These are phyloP conservation scores for Phragmatobia fuliginosa DNA, from an alignment of 2,888 invertebrate species.

Conservation along the genomic window DNA sequence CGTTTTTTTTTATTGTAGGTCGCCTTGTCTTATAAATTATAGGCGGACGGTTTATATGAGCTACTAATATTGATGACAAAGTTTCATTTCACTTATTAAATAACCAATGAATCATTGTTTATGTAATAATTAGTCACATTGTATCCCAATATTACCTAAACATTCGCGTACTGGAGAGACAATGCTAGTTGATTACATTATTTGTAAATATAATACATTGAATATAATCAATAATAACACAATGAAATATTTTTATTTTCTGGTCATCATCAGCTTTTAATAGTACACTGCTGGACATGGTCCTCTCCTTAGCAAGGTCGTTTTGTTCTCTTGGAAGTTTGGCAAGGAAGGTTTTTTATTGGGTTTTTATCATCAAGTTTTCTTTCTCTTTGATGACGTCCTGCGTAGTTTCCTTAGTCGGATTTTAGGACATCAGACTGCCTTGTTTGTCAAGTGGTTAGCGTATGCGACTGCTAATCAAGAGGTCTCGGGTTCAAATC, in stretches of 20 bases:
- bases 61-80: slow-evolving; percentile 3
- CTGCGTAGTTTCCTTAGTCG: too few relatives aligned
- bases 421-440: too few relatives aligned
- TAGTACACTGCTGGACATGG: too few relatives aligned
- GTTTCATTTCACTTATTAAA: neutral
- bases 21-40: neutral
- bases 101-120: neutral
- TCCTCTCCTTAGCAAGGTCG: too few relatives aligned
- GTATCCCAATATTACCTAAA: slow-evolving; percentile 2
- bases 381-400: too few relatives aligned
- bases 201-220: neutral
- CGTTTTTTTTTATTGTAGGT: neutral
- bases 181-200: neutral
- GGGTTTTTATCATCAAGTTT: too few relatives aligned
- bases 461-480: too few relatives aligned
- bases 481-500: too few relatives aligned
- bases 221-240: neutral
- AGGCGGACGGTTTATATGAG: neutral
- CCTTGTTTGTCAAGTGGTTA: too few relatives aligned
- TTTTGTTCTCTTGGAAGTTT: too few relatives aligned
- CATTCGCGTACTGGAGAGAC: neutral
- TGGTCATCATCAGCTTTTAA: too few relatives aligned
- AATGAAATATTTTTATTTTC: neutral
- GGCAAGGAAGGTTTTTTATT: too few relatives aligned
- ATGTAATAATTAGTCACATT: neutral